Percentiles rank a stretch among this genome's conserved stretches.
These are phyloP conservation scores for Drosophila lacicola DNA, from an alignment of 2,888 invertebrate species.

Conservation along the genomic window DNA sequence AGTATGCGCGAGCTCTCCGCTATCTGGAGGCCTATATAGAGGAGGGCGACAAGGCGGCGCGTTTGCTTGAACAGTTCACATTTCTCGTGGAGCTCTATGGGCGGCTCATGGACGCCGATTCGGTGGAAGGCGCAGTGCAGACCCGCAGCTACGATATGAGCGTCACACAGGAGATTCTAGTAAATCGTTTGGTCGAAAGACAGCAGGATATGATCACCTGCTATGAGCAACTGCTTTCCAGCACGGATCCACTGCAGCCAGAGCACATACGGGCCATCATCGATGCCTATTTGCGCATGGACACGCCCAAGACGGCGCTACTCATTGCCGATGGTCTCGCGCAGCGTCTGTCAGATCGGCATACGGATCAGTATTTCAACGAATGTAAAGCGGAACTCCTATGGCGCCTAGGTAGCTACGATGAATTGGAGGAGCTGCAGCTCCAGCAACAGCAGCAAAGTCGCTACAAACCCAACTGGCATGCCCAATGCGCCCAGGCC, in stretches of 20 bases:
- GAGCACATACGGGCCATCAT: constrained; percentile 89
- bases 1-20: constrained; percentile 90
- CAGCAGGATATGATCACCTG: constrained; percentile 94
- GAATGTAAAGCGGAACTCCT: constrained; percentile 92
- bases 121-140: constrained; percentile 92
- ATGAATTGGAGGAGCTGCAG: constrained; percentile 89
- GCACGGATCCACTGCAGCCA: constrained; percentile 85
- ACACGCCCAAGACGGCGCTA: constrained; percentile 94
- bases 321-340: constrained; percentile 90
- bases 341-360: constrained; percentile 87
- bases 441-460: constrained; percentile 77
- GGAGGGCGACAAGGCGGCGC: constrained; percentile 84
- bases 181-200: constrained; percentile 93
- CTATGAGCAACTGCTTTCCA: constrained; percentile 92
- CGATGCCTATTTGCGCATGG: constrained; percentile 93
- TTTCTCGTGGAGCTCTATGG: constrained; percentile 93
- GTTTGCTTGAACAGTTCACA: constrained; percentile 87
- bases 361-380: constrained; percentile 88
- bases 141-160: constrained; percentile 91
- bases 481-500: constrained; percentile 90
- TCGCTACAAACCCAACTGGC: constrained; percentile 88
- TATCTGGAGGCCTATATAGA: constrained; percentile 91
- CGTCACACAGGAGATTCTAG: constrained; percentile 92
- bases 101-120: constrained; percentile 95
- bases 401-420: constrained; percentile 94